A percentile compares a stretch with the other conserved stretches of the same genome.
phyloP scores from a whole-genome alignment of 2,797 vertebrate species.

The Peromyscus aztecus region DNA sequence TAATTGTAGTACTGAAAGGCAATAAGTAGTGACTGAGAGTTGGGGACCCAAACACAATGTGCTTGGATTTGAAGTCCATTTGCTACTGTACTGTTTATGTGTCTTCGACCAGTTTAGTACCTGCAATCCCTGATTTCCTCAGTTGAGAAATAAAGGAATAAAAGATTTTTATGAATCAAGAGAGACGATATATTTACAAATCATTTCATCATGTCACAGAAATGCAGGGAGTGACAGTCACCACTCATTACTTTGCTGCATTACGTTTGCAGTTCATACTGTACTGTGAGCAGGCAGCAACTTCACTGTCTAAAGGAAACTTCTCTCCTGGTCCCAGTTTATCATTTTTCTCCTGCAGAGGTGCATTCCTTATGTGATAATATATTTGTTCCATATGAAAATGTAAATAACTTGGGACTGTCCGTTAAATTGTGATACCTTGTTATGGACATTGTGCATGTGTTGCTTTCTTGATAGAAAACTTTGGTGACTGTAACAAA shows the following conservation, averaged over 20 bases:
- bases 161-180: not conserved
- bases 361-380: not conserved
- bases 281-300: not conserved
- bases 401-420: not conserved
- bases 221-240: not conserved
- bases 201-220: not conserved
- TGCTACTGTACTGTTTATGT: not conserved
- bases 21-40: not conserved
- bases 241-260: not conserved
- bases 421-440: not conserved
- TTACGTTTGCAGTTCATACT: not conserved
- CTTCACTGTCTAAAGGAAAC: not conserved
- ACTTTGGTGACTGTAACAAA: not conserved
- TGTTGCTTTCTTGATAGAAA: slow-evolving; percentile 28
- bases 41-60: not conserved
- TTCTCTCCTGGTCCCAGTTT: not conserved
- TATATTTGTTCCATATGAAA: slow-evolving; percentile 17
- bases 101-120: not conserved
- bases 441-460: not conserved
- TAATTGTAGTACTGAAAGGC: slow-evolving; percentile 9
- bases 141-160: slow-evolving; percentile 11
- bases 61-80: slow-evolving; percentile 22
- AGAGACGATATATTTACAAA: not conserved
- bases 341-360: not conserved
- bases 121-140: not conserved